Conservation (phyloP, 2,797 vertebrate genomes). For the Karalla daura region DNA sequence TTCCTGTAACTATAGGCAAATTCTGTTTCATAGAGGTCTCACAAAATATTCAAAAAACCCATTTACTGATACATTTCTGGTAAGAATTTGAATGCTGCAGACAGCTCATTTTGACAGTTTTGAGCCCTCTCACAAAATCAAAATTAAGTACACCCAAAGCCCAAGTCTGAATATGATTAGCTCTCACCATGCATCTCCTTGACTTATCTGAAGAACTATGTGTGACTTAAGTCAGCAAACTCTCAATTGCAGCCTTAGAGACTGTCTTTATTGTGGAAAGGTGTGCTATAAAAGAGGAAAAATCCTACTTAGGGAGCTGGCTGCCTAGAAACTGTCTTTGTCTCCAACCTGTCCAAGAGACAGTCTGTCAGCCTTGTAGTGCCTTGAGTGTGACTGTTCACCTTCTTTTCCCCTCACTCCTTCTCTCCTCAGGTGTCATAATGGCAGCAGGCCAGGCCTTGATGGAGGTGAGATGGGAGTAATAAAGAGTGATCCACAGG, state of each 20-base stretch:
- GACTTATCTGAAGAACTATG: constrained; percentile 35
- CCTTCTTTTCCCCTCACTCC: constrained; percentile 55
- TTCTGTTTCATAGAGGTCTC: constrained; percentile 19
- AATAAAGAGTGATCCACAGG: constrained; percentile 76
- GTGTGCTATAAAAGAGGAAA: constrained; percentile 56
- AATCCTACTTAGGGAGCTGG: constrained; percentile 59
- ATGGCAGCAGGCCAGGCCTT: constrained; percentile 74
- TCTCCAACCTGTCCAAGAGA: constrained; percentile 66
- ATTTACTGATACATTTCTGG: constrained; percentile 19
- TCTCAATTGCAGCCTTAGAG: constrained; percentile 36
- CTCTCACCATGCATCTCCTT: constrained; percentile 26
- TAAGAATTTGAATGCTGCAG: constrained; percentile 16
- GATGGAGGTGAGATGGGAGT: constrained; percentile 76
- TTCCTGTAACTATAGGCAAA: constrained; percentile 29
- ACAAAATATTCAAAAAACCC: not conserved
- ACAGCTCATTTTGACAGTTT: constrained; percentile 34
- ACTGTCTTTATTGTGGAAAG: constrained; percentile 58
- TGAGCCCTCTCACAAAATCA: constrained; percentile 25
- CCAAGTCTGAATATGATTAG: constrained; percentile 21
- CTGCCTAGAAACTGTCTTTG: constrained; percentile 63
- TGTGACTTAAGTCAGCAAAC: constrained; percentile 43
- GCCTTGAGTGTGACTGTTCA: constrained; percentile 82
- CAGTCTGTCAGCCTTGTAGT: constrained; percentile 64
- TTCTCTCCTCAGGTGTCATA: constrained; percentile 76
- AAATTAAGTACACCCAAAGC: constrained; percentile 48